Evolutionary conservation across 1,140 invertebrate genomes (phyloP).

Genomic region (Pygmarrhopalites habei): DNA sequence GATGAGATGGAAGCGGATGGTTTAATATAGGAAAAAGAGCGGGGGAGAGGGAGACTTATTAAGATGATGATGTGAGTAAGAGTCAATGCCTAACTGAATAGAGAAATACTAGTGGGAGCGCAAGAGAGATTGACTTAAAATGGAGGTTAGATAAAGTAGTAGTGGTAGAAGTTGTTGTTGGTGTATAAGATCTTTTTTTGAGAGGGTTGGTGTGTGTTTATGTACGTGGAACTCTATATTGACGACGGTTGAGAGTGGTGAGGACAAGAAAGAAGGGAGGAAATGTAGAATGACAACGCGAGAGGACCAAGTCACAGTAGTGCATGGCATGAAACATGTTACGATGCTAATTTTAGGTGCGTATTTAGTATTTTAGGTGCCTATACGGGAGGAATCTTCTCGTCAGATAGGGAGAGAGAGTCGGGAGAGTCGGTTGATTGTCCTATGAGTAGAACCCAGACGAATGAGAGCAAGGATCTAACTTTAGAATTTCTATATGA

Average conservation of each 20-base stretch:
- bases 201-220: conserved; percentile 2
- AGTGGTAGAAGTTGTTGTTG: background rate
- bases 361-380: too few species aligned
- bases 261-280: conserved; percentile 2
- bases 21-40: too few species aligned
- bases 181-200: background rate
- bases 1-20: too few species aligned
- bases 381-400: conserved; percentile 13
- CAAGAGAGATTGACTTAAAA: conserved; percentile 10
- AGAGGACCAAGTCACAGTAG: conserved; percentile 10
- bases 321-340: conserved; percentile 2
- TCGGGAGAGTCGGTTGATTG: conserved; percentile 25
- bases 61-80: too few species aligned
- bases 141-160: conserved; percentile 3
- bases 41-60: too few species aligned
- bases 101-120: conserved; percentile 2
- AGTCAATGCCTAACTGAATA: background rate
- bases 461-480: conserved; percentile 33
- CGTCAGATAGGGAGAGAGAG: background rate
- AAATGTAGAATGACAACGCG: conserved; percentile 12
- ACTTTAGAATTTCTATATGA: conserved; percentile 36
- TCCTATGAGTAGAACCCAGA: conserved; percentile 25
- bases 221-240: background rate
- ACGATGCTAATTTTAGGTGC: conserved; percentile 23
- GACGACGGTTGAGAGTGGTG: background rate